Evolutionary conservation across 2,113 vertebrate genomes (phyloP).

Genomic region (Bombycilla garrulus): DNA sequence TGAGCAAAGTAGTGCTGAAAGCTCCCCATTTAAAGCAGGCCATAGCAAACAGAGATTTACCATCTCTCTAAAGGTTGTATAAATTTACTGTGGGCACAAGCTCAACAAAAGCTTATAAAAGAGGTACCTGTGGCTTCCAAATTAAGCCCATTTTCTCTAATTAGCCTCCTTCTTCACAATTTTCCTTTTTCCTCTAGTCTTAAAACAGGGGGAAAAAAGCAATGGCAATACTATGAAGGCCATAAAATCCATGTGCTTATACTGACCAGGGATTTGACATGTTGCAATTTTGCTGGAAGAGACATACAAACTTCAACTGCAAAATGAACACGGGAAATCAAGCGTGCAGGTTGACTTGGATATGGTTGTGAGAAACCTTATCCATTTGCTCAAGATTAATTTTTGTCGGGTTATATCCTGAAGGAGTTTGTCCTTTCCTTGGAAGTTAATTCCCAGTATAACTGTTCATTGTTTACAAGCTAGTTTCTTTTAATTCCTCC

Average conservation of each 20-base stretch:
- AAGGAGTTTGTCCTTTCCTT: conserved; percentile 1
- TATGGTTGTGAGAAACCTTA: not conserved
- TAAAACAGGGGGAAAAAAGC: not conserved
- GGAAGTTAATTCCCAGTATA: conserved; percentile 7
- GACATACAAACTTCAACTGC: conserved; percentile 14
- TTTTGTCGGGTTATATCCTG: not conserved
- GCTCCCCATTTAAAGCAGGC: conserved; percentile 50
- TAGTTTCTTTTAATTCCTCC: not conserved
- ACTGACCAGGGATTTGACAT: conserved; percentile 19
- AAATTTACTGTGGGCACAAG: conserved; percentile 58
- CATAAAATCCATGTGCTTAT: conserved; percentile 54
- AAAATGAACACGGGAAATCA: not conserved
- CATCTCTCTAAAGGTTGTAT: conserved; percentile 17
- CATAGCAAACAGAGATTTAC: conserved; percentile 41
- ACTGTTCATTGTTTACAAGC: not conserved
- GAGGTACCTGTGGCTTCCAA: conserved; percentile 66
- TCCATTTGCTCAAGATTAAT: not conserved
- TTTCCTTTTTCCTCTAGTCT: conserved; percentile 26
- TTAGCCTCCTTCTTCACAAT: conserved; percentile 63
- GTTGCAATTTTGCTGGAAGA: conserved; percentile 23
- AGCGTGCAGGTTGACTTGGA: not conserved
- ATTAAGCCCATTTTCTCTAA: conserved; percentile 70
- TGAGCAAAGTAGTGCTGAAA: conserved; percentile 38
- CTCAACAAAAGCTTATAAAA: conserved; percentile 70
- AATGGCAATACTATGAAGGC: not conserved